phyloP scores from a whole-genome alignment of 2,113 vertebrate species.

The Phasianus colchicus region DNA sequence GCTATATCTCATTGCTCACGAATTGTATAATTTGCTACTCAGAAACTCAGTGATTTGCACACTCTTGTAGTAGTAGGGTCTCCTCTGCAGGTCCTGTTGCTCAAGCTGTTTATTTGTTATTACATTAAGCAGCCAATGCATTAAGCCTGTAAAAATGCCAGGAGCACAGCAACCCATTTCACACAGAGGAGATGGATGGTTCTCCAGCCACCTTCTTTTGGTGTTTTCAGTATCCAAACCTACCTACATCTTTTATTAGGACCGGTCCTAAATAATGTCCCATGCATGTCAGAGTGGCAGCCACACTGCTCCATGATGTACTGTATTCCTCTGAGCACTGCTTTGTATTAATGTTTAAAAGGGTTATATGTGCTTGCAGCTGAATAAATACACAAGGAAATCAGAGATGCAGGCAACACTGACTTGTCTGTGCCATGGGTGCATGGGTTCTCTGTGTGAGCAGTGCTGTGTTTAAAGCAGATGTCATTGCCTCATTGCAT shows the following conservation, averaged over 20 bases:
- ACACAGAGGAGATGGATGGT: not conserved
- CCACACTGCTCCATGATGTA: not conserved
- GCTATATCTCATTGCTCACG: not conserved
- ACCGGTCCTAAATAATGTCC: not conserved
- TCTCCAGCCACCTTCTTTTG: not conserved
- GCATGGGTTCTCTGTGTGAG: not conserved
- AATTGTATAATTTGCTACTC: not conserved
- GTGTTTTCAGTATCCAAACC: not conserved
- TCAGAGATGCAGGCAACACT: not conserved
- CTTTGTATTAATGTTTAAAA: not conserved
- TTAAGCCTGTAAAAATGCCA: not conserved
- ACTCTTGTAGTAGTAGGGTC: not conserved
- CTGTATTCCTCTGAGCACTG: not conserved
- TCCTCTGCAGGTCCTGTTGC: not conserved
- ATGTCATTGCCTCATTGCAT: rapidly evolving
- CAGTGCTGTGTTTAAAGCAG: rapidly evolving
- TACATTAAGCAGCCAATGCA: not conserved
- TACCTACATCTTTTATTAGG: not conserved
- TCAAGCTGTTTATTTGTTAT: not conserved
- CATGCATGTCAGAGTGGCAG: not conserved
- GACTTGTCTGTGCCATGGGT: not conserved
- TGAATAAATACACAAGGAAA: not conserved
- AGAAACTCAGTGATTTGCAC: not conserved
- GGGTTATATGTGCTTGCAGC: not conserved
- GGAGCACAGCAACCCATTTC: not conserved